Evolutionary conservation across 2,888 invertebrate genomes (phyloP), one percentile per base, ranked within the genome.

Genomic region (Hololepta plana): DNA sequence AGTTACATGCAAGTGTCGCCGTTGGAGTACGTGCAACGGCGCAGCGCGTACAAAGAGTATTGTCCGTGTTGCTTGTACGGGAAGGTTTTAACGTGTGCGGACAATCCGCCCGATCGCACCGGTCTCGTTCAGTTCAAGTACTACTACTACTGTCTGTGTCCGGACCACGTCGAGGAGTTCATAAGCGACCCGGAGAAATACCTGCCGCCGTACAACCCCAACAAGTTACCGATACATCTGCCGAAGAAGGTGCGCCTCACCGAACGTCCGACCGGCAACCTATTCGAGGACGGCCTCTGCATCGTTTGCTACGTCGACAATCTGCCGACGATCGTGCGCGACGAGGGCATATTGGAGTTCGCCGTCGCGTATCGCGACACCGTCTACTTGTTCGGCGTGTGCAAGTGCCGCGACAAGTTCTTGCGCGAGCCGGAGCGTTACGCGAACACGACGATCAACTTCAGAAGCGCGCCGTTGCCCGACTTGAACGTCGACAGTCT

Each of bases 81-180:
- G 2, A 42, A 51, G 4, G 21, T 12, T 2, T 36, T 57, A 24
- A 42, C 32, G 16, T 51, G 50, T 28, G 63, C 59, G 28, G 55
- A 54, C 1, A 52, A 49, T 22, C 61, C 62, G 4, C 57, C 61
- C 1, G 57, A 65, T 39, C 58, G 61, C 36, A 55, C 55, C 21
- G 67, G 69, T 4, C 40, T 70, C 24, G 52, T 72, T 2, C 65
- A 67, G 33, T 72, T 55, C 39, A 46, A 52, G 32, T 46, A 58
- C 15, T 41, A 48, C 24, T 67, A 60, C 44, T 73, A 69, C 40
- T 74, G 71, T 69, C 40, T 69, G 23, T 74, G 74, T 38, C 26
- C 44, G 1, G 46, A 57, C 12, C 73, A 74, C 37, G 45, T 60
- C 8, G 41, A 55, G 15, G 38, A 44, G 16, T 67, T 70, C 32